A percentile compares a stretch with the other conserved stretches of the same genome.
These are phyloP conservation scores for Heliconius himera DNA, from an alignment of 1,140 invertebrate genomes.

Conservation along the genomic window DNA sequence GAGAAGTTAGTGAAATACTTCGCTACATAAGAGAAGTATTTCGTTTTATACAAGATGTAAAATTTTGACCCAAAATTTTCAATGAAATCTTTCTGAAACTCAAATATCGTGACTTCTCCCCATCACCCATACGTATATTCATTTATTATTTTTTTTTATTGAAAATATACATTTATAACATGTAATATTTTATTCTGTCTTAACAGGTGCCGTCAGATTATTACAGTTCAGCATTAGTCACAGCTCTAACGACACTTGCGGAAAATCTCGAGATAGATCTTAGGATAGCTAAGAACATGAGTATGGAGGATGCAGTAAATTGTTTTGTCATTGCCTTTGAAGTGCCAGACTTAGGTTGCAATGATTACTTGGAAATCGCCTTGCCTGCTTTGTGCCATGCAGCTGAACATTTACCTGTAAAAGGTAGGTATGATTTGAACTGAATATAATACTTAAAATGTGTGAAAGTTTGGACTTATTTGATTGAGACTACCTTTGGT, in stretches of 20 bases:
- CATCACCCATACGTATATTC: too few species aligned
- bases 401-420: slow-evolving; percentile 86
- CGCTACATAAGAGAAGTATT: too few species aligned
- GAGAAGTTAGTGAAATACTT: too few species aligned
- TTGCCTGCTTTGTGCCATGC: slow-evolving; percentile 92
- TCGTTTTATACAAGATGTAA: too few species aligned
- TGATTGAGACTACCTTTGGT: too few species aligned
- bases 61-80: too few species aligned
- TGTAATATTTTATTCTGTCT: background rate
- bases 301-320: slow-evolving; percentile 84
- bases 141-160: background rate
- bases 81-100: too few species aligned
- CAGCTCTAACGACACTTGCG: slow-evolving; percentile 88
- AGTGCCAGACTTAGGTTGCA: slow-evolving; percentile 89
- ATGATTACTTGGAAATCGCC: slow-evolving; percentile 91
- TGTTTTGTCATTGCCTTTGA: slow-evolving; percentile 94
- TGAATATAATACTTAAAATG: background rate
- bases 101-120: too few species aligned
- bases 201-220: slow-evolving; percentile 79
- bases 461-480: background rate
- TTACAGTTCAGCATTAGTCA: slow-evolving; percentile 87
- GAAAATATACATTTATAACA: too few species aligned
- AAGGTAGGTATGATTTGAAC: slow-evolving; percentile 56
- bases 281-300: slow-evolving; percentile 82
- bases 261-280: slow-evolving; percentile 89